phyloP scores from a whole-genome alignment of 1,140 invertebrate genomes.

The Caligus rogercresseyi region DNA sequence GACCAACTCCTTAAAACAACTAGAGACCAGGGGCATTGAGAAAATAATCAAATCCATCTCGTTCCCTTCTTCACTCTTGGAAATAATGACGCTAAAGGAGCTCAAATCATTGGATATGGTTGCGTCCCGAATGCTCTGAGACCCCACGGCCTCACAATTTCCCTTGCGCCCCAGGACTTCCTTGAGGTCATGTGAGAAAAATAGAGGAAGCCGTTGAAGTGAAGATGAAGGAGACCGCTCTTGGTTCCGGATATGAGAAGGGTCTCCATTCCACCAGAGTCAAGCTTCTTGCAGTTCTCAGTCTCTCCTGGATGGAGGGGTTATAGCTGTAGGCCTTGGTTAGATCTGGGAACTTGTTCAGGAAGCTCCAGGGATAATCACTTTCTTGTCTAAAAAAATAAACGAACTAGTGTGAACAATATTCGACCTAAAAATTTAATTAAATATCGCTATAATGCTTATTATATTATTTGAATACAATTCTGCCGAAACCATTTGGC shows the following conservation, averaged over 20 bases:
- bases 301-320: not conserved
- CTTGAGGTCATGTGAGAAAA: not conserved
- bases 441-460: too few species aligned
- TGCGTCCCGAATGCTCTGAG: not conserved
- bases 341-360: slow-evolving; percentile 23
- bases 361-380: slow-evolving; percentile 22
- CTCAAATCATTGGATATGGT: not conserved
- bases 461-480: too few species aligned
- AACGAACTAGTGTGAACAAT: too few species aligned
- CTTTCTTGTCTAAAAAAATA: not conserved
- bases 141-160: not conserved
- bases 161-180: too few species aligned
- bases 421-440: too few species aligned
- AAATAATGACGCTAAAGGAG: not conserved
- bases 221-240: not conserved
- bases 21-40: slow-evolving; percentile 3
- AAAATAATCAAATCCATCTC: slow-evolving; percentile 1
- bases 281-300: slow-evolving; percentile 12
- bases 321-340: slow-evolving; percentile 19
- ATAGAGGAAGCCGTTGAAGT: slow-evolving; percentile 6
- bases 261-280: not conserved
- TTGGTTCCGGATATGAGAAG: slow-evolving; percentile 11
- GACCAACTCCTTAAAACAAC: slow-evolving; percentile 2
- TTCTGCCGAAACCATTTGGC: too few species aligned
- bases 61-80: not conserved